Evolutionary conservation across 37 sponge, comb jelly and placozoan species (phyloP), one percentile per base, ranked within the genome.

Genomic region (Cladorhizidae sp.): DNA sequence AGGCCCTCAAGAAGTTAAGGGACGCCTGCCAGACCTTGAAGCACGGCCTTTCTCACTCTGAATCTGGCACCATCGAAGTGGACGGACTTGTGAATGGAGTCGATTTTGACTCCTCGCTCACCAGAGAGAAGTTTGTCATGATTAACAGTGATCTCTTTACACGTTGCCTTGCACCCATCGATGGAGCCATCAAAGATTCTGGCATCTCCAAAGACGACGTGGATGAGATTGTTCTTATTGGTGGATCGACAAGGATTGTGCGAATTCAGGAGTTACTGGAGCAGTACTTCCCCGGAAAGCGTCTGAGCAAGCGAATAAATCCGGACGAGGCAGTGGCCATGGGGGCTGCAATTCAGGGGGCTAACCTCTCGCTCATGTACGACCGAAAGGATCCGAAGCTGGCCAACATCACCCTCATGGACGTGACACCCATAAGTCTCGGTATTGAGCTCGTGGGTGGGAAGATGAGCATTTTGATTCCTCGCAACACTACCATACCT

Each of bases 321-420:
- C 97, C 97, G 22, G 97, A 96, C 70, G 97, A 96, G 57, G 97
- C 97, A 6, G 97, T 96, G 38, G 94, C 97, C 20, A 88, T 96
- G 89, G 97, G 97, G 15, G 97, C 97, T 11, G 94, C 94, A 0
- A 93, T 96, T 25, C 97, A 96, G 58, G 97, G 92, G 18, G 97
- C 94, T 6, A 93, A 96, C 63, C 84, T 96, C 25, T 76, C 89
- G 7, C 67, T 80, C 2, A 36, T 75, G 0, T 74, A 80, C 32
- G 94, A 96, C 25, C 69, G 85, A 58, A 90, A 90, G 68, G 58
- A 70, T 9, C 71, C 80, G 14, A 85, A 79, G 28, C 75, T 90
- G 21, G 63, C 72, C 37, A 87, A 91, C 0, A 89, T 96, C 15
- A 96, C 97, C 23, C 86, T 96, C 22, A 93, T 96, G 97, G 97